Evolutionary conservation across 2,113 vertebrate genomes (phyloP).

Genomic region (Montifringilla adamsi): DNA sequence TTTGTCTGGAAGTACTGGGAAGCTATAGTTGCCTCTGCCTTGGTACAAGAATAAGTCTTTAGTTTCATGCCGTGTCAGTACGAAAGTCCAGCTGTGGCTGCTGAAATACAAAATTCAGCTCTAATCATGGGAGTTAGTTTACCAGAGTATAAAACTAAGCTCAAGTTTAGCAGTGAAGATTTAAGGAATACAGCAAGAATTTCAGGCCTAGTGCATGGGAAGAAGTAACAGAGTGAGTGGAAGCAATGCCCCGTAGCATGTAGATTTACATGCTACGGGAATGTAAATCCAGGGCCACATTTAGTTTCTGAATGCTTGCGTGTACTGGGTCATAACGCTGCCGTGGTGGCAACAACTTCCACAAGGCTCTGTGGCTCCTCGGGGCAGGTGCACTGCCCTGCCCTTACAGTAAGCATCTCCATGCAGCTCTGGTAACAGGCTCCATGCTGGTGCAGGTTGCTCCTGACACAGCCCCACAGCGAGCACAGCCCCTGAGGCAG

Average conservation of each 20-base stretch:
- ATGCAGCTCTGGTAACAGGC: fast-evolving
- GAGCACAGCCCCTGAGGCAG: background rate
- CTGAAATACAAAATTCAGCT: background rate
- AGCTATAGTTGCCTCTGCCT: background rate
- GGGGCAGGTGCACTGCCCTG: background rate
- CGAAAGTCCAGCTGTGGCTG: background rate
- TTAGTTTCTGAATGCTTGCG: fast-evolving
- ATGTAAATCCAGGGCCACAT: fast-evolving
- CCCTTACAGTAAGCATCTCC: fast-evolving
- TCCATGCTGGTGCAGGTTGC: fast-evolving
- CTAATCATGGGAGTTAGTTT: background rate
- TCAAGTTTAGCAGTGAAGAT: background rate
- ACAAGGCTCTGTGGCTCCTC: fast-evolving
- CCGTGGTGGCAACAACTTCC: too few species aligned
- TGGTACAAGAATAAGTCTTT: background rate
- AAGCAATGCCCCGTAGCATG: background rate
- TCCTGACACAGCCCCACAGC: fast-evolving
- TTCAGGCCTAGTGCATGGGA: background rate
- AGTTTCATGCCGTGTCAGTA: background rate
- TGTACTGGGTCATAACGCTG: fast-evolving
- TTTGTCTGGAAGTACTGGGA: background rate
- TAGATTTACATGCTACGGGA: fast-evolving
- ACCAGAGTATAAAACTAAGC: background rate
- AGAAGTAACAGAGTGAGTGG: fast-evolving
- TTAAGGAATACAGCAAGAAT: background rate